Evolutionary conservation across 2,113 vertebrate species (phyloP).

Genomic region (Arvicanthis niloticus): DNA sequence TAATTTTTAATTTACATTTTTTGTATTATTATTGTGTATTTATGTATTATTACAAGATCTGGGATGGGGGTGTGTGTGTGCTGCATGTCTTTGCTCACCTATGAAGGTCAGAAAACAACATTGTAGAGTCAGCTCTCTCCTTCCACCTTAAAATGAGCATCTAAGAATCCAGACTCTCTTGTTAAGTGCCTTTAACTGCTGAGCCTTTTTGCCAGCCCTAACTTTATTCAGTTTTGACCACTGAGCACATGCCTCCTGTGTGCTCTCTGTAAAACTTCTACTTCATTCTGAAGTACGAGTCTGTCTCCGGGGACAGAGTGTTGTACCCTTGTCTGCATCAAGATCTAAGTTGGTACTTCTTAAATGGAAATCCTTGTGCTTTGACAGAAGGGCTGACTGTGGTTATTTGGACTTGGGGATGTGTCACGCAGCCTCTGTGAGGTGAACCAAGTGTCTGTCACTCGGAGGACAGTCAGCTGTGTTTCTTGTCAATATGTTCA

Average conservation of each 20-base stretch:
- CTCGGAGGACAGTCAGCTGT: neutral
- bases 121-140: neutral
- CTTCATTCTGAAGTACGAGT: neutral
- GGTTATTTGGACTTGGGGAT: neutral
- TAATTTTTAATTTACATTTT: neutral
- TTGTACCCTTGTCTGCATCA: neutral
- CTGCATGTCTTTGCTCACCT: neutral
- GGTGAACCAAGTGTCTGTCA: neutral
- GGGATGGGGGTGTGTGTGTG: neutral
- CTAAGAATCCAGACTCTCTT: neutral
- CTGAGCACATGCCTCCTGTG: neutral
- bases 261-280: neutral
- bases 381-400: neutral
- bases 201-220: neutral
- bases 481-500: conserved; percentile 25
- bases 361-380: neutral
- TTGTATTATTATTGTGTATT: neutral
- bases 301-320: neutral
- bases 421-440: neutral
- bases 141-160: neutral
- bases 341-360: conserved; percentile 9
- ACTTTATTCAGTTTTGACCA: conserved; percentile 48
- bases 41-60: too few relatives aligned
- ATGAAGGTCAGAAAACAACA: neutral
- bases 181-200: neutral